phyloP scores from a whole-genome alignment of 2,113 vertebrate genomes.

The Actenoides hombroni region DNA sequence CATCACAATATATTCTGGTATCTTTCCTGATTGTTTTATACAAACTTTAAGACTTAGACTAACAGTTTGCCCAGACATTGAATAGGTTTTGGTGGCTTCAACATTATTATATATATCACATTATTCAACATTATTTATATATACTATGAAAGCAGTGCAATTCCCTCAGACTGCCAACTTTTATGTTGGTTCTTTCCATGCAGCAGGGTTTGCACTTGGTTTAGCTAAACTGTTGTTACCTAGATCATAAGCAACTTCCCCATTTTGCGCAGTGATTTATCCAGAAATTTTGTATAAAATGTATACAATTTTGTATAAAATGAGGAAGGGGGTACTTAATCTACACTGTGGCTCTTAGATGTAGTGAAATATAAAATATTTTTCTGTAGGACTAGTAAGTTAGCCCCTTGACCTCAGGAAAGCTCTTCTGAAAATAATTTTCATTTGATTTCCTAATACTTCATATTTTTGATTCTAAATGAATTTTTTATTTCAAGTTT shows the following conservation, averaged over 20 bases:
- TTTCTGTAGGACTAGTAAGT: not conserved
- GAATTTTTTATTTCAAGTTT: not conserved
- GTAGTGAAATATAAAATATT: not conserved
- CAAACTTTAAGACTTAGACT: not conserved
- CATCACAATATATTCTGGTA: not conserved
- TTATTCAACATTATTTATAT: not conserved
- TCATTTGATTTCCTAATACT: not conserved
- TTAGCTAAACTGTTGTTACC: not conserved
- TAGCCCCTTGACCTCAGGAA: not conserved
- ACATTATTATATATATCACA: not conserved
- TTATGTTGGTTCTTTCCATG: not conserved
- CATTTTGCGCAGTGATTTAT: not conserved
- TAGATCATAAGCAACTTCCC: not conserved
- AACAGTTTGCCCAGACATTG: not conserved
- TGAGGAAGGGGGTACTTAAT: not conserved
- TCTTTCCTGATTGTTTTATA: not conserved
- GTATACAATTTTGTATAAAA: not conserved
- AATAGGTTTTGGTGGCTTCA: not conserved
- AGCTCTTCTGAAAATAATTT: not conserved
- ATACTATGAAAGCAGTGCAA: not conserved
- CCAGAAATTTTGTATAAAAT: not conserved
- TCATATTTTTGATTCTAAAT: not conserved
- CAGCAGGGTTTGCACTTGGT: not conserved
- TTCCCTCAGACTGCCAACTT: not conserved
- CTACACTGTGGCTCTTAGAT: not conserved